These are phyloP conservation scores for Xenopus tropicalis DNA, from an alignment of 2,113 vertebrate species.

Conservation along the genomic window DNA sequence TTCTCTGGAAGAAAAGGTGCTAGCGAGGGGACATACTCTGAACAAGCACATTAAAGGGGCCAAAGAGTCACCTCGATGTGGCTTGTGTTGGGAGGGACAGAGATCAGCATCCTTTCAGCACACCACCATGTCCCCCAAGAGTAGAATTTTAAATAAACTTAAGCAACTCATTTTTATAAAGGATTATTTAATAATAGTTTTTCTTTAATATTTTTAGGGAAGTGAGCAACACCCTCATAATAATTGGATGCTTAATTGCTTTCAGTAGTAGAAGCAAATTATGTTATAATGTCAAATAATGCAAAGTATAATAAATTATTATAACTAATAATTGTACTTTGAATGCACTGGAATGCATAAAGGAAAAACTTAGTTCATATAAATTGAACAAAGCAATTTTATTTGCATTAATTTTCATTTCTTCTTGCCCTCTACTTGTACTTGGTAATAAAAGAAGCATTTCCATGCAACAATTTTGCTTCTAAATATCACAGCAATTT, in stretches of 20 bases:
- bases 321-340: slow-evolving; percentile 31
- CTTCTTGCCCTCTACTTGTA: slow-evolving; percentile 13
- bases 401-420: slow-evolving; percentile 40
- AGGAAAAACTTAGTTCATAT: slow-evolving; percentile 28
- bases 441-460: slow-evolving; percentile 25
- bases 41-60: no score
- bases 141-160: no score
- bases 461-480: not conserved
- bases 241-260: slow-evolving; percentile 38
- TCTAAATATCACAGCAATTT: no score
- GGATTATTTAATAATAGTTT: no score
- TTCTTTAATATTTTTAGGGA: no score
- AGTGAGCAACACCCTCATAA: slow-evolving; percentile 22
- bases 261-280: slow-evolving; percentile 32
- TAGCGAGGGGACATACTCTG: no score
- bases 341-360: slow-evolving; percentile 29
- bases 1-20: no score
- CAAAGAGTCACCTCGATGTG: no score
- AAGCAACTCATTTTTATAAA: no score
- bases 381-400: slow-evolving; percentile 22
- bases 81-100: no score
- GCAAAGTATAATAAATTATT: slow-evolving; percentile 36
- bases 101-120: no score
- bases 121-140: no score
- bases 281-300: slow-evolving; percentile 35